A percentile compares a stretch with the other conserved stretches of the same genome.
Conservation (phyloP, 2,797 vertebrate species). For the Halcyon smyrnensis region DNA sequence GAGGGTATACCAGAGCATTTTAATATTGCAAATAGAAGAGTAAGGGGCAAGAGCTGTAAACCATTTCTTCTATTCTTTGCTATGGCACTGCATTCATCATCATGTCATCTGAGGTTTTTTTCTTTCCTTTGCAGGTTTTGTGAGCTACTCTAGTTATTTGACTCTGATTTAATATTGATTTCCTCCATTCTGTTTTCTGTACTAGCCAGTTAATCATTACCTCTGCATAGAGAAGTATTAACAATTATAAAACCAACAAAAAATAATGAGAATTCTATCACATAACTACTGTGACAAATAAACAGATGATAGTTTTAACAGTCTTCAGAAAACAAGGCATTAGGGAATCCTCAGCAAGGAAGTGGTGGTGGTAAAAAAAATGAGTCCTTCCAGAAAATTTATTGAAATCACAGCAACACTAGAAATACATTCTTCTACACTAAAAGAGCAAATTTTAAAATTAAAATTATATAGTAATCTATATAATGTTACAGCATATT, state of each 20-base stretch:
- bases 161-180: constrained; percentile 34
- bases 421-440: not conserved
- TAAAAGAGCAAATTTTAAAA: not conserved
- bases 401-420: not conserved
- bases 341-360: not conserved
- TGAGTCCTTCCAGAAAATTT: not conserved
- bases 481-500: not conserved
- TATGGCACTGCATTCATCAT: not conserved
- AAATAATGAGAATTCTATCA: not conserved
- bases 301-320: not conserved
- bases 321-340: not conserved
- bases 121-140: not conserved
- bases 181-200: not conserved
- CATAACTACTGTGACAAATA: not conserved
- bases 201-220: not conserved
- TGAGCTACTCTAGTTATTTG: not conserved
- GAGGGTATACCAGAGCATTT: not conserved
- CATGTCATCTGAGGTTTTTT: not conserved
- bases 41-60: not conserved
- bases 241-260: not conserved
- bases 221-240: not conserved
- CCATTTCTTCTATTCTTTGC: not conserved
- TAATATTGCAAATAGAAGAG: not conserved
- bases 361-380: not conserved
- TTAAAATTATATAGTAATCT: not conserved